Evolutionary conservation across 1,140 invertebrate species (phyloP).

Genomic region (Harpegnathos saltator): DNA sequence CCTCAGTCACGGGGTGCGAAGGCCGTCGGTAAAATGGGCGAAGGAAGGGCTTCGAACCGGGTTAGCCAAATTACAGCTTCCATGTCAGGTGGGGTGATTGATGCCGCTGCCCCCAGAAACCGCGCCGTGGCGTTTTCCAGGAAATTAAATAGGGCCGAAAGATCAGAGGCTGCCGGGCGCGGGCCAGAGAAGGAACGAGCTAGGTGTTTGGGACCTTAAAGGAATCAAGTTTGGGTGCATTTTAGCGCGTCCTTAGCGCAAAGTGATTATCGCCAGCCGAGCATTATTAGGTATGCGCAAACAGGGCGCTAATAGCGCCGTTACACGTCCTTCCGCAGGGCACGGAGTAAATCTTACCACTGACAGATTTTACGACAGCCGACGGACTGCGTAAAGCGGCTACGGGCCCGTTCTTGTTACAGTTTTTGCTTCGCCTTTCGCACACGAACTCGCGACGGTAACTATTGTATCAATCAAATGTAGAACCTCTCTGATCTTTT

Average conservation of each 20-base stretch:
- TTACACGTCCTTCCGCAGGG: conserved; percentile 18
- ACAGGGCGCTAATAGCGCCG: conserved; percentile 60
- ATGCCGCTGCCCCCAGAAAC: conserved; percentile 76
- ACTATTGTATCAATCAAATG: neutral
- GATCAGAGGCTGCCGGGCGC: conserved; percentile 58
- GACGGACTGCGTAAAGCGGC: neutral
- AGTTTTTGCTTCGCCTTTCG: neutral
- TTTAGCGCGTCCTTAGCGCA: conserved; percentile 64
- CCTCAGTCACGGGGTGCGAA: conserved; percentile 68
- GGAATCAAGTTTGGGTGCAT: conserved; percentile 52
- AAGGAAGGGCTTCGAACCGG: conserved; percentile 70
- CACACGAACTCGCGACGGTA: neutral
- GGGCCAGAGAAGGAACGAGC: conserved; percentile 44
- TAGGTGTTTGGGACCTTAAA: conserved; percentile 39
- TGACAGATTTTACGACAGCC: conserved; percentile 64
- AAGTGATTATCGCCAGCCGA: conserved; percentile 60
- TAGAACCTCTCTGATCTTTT: neutral
- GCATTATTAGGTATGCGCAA: conserved; percentile 64
- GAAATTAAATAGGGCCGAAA: conserved; percentile 83
- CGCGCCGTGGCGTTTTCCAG: conserved; percentile 79
- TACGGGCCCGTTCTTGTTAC: neutral
- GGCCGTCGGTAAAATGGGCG: conserved; percentile 70
- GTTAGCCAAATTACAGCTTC: conserved; percentile 86
- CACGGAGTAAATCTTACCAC: conserved; percentile 58
- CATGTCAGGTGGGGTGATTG: conserved; percentile 84